Base-by-base conservation (phyloP, 2,888 invertebrate species). In the Hydraecia micacea region DNA sequence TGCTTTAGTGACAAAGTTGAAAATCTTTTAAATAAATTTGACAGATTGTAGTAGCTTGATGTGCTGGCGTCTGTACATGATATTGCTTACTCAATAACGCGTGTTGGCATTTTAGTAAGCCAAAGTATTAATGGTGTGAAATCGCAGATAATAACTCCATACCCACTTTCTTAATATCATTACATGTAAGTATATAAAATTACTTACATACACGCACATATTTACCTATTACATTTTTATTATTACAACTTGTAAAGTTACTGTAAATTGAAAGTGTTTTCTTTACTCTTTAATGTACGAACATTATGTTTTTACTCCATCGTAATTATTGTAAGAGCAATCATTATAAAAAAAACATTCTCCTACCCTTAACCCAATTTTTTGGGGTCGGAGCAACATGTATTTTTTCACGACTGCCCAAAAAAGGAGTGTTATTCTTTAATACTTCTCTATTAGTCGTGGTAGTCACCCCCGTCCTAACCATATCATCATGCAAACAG, bases 321-420 rank as follows among this genome's bases (percentile, higher is more conserved):
- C 42, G 13, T 52, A 75, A 81, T 67, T 66, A 81, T 73, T 73
- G 18, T 79, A 46, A 75, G 74, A 36, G 60, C 25, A 66, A 74
- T 74, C n/a, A 15, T 46, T 46, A 46, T 46, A 15, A 46, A 13
- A 46, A 46, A 46, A 46, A 3, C 13, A 46, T 46, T 13, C 0
- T 46, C 5, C 15, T 46, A 11, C 5, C 3, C 15, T 36, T 46
- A 46, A 5, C 46, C 46, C 46, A 15, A 46, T 46, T 46, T 6
- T 46, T 15, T 39, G 1, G 39, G 39, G 39, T 39, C 39, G 39
- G 9, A 8, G 39, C 39, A 39, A 39, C 9, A 39, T 32, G 32
- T 32, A 2, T 32, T 32, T 32, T 32, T 32, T 3, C 32, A 2
- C 32, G 32, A 32, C 32, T 32, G 32, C 32, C n/a, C n/a, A n/a